Conservation (phyloP, 2,888 invertebrate species). For the Pediacus dermestoides region DNA sequence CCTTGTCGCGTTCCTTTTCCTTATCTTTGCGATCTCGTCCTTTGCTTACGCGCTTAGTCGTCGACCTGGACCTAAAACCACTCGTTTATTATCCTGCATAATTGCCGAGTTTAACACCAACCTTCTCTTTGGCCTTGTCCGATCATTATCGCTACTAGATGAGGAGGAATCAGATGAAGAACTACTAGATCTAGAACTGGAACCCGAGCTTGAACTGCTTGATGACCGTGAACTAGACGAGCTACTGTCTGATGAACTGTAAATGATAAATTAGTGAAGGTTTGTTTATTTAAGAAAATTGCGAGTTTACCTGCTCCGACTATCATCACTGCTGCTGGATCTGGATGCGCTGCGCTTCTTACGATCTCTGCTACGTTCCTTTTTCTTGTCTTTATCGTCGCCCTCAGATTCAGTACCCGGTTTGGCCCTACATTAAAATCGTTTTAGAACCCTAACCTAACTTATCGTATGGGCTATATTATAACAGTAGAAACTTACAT, state of each 20-base stretch:
- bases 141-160: conserved; percentile 63
- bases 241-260: conserved; percentile 75
- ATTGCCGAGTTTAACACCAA: conserved; percentile 39
- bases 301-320: conserved; percentile 58
- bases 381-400: conserved; percentile 68
- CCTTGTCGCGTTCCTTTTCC: conserved; percentile 44
- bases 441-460: conserved; percentile 1
- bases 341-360: conserved; percentile 71
- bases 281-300: background rate
- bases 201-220: conserved; percentile 69
- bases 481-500: background rate
- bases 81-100: background rate
- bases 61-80: conserved; percentile 33
- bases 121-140: conserved; percentile 64
- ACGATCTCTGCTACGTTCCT: conserved; percentile 56
- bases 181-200: conserved; percentile 52
- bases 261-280: conserved; percentile 10
- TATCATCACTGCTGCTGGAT: conserved; percentile 77
- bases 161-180: conserved; percentile 61
- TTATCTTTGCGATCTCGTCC: conserved; percentile 42
- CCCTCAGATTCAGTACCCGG: conserved; percentile 68
- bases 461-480: background rate
- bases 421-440: conserved; percentile 67
- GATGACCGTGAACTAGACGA: conserved; percentile 80
- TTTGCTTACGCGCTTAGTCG: conserved; percentile 40